Percentiles rank a stretch among this genome's conserved stretches.
These are phyloP conservation scores for Polydesmus complanatus DNA, from an alignment of 2,888 invertebrate genomes.

Conservation along the genomic window DNA sequence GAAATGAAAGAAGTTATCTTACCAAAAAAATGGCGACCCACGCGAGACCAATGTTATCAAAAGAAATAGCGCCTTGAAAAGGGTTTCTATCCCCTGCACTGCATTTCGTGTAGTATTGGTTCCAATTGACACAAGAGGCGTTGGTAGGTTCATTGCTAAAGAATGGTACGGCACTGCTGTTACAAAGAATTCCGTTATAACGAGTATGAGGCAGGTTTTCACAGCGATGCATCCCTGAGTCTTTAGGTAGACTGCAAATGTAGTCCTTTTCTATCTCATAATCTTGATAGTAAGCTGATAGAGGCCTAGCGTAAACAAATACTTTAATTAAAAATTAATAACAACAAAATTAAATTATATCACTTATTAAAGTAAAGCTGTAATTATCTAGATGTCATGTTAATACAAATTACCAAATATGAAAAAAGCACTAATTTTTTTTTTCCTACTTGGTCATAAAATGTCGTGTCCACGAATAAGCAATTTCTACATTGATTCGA, in stretches of 20 bases:
- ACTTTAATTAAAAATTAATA: not conserved
- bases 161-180: slow-evolving; percentile 49
- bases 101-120: slow-evolving; percentile 94
- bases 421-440: no score
- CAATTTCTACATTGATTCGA: no score
- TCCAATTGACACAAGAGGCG: slow-evolving; percentile 93
- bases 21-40: slow-evolving; percentile 99
- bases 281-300: slow-evolving; percentile 58
- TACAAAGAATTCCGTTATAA: slow-evolving; percentile 59
- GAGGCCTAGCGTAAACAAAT: slow-evolving; percentile 29
- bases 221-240: slow-evolving; percentile 90
- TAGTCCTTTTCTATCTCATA: slow-evolving; percentile 65
- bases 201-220: slow-evolving; percentile 62
- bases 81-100: slow-evolving; percentile 86
- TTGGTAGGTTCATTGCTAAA: slow-evolving; percentile 22
- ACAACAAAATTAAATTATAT: no score
- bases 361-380: no score
- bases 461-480: no score
- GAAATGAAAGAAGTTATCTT: slow-evolving; percentile 35
- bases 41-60: slow-evolving; percentile 98
- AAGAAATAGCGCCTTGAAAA: slow-evolving; percentile 96
- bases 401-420: no score
- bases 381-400: no score
- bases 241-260: slow-evolving; percentile 85
- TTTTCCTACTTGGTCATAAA: no score